Evolutionary conservation across 2,113 vertebrate genomes (phyloP).

Genomic region (Plotosus lineatus): DNA sequence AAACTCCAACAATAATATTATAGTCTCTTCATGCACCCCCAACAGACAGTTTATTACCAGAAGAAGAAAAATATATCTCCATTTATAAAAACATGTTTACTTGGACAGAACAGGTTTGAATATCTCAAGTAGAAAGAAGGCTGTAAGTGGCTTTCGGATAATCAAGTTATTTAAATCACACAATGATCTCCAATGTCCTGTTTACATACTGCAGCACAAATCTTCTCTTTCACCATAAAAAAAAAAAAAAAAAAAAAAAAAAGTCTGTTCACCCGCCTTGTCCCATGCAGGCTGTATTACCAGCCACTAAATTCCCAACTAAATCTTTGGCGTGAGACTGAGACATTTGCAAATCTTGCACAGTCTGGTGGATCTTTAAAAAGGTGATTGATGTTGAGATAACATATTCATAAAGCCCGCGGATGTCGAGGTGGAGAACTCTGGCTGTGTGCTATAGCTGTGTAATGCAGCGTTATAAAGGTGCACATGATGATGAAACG

Average conservation of each 20-base stretch:
- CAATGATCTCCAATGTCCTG: not conserved
- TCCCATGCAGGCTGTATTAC: not conserved
- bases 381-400: slow-evolving; percentile 56
- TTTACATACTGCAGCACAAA: not conserved
- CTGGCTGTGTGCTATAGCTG: too few relatives aligned
- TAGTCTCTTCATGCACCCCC: not conserved
- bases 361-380: slow-evolving; percentile 37
- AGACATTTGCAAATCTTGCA: slow-evolving; percentile 37
- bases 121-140: slow-evolving; percentile 32
- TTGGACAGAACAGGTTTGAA: slow-evolving; percentile 58
- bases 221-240: slow-evolving; percentile 7
- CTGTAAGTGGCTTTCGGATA: slow-evolving; percentile 16
- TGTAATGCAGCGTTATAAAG: too few relatives aligned
- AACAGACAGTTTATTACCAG: not conserved
- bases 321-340: slow-evolving; percentile 93
- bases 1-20: not conserved
- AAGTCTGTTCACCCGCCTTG: not conserved
- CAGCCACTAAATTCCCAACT: slow-evolving; percentile 47
- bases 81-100: slow-evolving; percentile 68
- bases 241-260: too few relatives aligned
- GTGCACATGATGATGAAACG: not conserved
- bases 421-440: too few relatives aligned
- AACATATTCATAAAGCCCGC: slow-evolving; percentile 11
- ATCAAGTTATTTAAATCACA: not conserved
- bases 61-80: slow-evolving; percentile 32